Conservation (phyloP, 92 coral and sea anemone genomes). For the Hydrozoanthus gracilis region DNA sequence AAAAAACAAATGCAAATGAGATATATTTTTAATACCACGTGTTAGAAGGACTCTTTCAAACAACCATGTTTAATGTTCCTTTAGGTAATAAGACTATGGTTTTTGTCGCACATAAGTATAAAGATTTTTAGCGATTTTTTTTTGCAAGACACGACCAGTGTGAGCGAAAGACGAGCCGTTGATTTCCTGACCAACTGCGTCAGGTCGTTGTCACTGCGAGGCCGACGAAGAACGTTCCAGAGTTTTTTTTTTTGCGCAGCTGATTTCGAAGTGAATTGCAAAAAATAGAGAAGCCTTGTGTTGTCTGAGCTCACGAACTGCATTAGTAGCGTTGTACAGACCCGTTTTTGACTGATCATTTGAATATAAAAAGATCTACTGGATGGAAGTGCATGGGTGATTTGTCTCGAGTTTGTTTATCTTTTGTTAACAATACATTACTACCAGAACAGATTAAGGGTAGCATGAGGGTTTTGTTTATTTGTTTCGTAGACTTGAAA, state of each 20-base stretch:
- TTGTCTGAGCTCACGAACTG: not conserved
- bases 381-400: not conserved
- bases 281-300: not conserved
- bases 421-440: conserved; percentile 2
- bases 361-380: not conserved
- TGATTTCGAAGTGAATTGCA: conserved; percentile 2
- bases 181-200: not conserved
- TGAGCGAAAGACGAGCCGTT: not conserved
- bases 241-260: conserved; percentile 1
- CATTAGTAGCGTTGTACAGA: not conserved
- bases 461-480: not conserved
- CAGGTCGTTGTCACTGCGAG: not conserved
- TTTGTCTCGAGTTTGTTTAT: conserved; percentile 24
- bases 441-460: conserved; percentile 3
- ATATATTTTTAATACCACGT: conserved; percentile 59
- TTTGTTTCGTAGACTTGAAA: not conserved
- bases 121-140: conserved; percentile 6
- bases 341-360: not conserved
- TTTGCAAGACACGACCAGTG: not conserved
- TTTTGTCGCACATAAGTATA: not conserved
- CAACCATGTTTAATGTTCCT: conserved; percentile 5
- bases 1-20: conserved; percentile 33
- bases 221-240: conserved; percentile 27
- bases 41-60: conserved; percentile 36
- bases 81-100: not conserved